Conservation (phyloP, 2,888 invertebrate genomes). For the Sinhomidia bicolor region DNA sequence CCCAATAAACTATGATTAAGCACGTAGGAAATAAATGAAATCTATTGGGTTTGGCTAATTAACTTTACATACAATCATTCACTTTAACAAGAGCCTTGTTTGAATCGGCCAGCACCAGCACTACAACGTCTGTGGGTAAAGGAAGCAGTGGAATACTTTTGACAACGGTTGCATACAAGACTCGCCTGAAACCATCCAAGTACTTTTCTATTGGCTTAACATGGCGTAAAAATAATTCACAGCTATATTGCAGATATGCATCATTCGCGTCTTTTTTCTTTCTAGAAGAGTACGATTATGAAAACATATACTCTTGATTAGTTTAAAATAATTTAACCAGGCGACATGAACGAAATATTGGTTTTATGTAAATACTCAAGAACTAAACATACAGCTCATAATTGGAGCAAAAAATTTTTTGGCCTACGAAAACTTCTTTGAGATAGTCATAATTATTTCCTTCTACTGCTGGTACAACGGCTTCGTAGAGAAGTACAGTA, state of each 20-base stretch:
- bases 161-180: constrained; percentile 63
- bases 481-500: constrained; percentile 72
- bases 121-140: constrained; percentile 43
- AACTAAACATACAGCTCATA: constrained; percentile 40
- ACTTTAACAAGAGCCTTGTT: constrained; percentile 57
- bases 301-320: too few species aligned
- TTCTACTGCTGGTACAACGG: constrained; percentile 47
- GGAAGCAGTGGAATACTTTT: constrained; percentile 71
- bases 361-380: not conserved
- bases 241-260: constrained; percentile 2
- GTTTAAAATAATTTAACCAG: too few species aligned
- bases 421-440: constrained; percentile 65
- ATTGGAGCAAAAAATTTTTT: constrained; percentile 65
- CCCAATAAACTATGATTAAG: too few species aligned
- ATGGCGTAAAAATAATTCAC: constrained; percentile 75
- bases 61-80: constrained; percentile 43
- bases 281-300: too few species aligned
- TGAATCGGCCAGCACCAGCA: constrained; percentile 46
- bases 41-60: too few species aligned
- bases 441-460: constrained; percentile 48
- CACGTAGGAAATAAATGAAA: too few species aligned
- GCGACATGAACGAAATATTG: too few species aligned
- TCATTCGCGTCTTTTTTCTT: constrained; percentile 25
- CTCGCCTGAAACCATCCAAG: constrained; percentile 71
- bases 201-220: constrained; percentile 61